phyloP scores from a whole-genome alignment of 2,113 vertebrate genomes.

The Sebastes schlegelii region DNA sequence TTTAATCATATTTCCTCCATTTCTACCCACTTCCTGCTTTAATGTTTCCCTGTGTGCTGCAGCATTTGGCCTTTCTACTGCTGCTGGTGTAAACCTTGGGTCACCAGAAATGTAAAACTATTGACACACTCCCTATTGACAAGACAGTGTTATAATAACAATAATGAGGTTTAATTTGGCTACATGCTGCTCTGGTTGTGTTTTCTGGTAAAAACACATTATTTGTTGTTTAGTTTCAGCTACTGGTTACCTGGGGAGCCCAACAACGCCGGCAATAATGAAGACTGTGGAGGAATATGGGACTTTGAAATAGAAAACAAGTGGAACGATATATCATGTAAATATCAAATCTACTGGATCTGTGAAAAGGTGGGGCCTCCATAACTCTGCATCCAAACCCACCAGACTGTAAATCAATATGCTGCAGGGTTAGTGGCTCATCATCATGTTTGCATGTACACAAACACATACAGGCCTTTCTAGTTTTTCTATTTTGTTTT shows the following conservation, averaged over 20 bases:
- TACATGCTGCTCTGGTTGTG: background rate
- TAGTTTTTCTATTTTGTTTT: no score
- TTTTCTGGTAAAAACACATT: background rate
- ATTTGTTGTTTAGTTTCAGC: slow-evolving; percentile 17
- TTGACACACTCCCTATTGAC: no score
- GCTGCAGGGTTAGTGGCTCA: no score
- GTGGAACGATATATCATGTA: slow-evolving; percentile 9
- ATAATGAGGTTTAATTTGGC: background rate
- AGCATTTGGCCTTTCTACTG: background rate
- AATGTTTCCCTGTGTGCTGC: background rate
- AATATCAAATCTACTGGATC: rapidly evolving
- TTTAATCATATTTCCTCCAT: no score
- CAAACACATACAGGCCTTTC: no score
- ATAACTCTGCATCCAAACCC: background rate
- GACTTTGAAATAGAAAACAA: rapidly evolving
- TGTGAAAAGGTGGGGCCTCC: slow-evolving; percentile 35
- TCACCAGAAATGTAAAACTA: no score
- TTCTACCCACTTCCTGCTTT: no score
- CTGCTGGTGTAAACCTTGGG: no score
- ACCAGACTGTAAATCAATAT: background rate
- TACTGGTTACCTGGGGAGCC: slow-evolving; percentile 27
- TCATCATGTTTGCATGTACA: no score
- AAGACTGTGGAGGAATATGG: slow-evolving; percentile 30
- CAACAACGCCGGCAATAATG: rapidly evolving
- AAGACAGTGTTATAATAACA: no score